A percentile compares a stretch with the other conserved stretches of the same genome.
These are phyloP conservation scores for Bimastos eiseni DNA, from an alignment of 2,888 invertebrate species.

Conservation along the genomic window DNA sequence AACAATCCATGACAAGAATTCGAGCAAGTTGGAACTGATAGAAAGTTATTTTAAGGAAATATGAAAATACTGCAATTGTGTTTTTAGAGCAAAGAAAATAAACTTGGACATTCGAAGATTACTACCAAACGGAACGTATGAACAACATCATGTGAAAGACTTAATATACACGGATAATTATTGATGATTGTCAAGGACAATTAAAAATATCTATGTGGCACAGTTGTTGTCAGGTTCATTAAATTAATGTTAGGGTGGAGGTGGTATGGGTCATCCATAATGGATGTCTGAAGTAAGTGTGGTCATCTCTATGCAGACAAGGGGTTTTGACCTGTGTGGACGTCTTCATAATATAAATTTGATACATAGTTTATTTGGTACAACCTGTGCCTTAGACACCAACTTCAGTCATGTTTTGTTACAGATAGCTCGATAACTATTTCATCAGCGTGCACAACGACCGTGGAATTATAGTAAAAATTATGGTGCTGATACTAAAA, in stretches of 20 bases:
- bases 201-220: neutral
- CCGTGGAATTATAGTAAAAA: too few relatives aligned
- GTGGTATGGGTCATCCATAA: neutral
- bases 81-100: slow-evolving; percentile 18
- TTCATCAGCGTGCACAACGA: too few relatives aligned
- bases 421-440: too few relatives aligned
- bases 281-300: too few relatives aligned
- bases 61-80: neutral
- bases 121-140: slow-evolving; percentile 16
- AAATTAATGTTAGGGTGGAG: neutral
- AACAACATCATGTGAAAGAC: slow-evolving; percentile 13
- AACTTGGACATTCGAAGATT: slow-evolving; percentile 19
- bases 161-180: neutral
- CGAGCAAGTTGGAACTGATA: neutral
- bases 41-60: neutral
- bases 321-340: too few relatives aligned
- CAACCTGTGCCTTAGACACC: too few relatives aligned
- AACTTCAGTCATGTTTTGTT: too few relatives aligned
- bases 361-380: too few relatives aligned
- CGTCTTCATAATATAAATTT: too few relatives aligned
- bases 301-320: too few relatives aligned
- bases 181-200: neutral
- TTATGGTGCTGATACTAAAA: too few relatives aligned
- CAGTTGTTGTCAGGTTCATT: neutral
- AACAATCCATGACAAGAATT: neutral